These are phyloP conservation scores for Chymomyza costata DNA, from an alignment of 1,140 invertebrate species.

Conservation along the genomic window DNA sequence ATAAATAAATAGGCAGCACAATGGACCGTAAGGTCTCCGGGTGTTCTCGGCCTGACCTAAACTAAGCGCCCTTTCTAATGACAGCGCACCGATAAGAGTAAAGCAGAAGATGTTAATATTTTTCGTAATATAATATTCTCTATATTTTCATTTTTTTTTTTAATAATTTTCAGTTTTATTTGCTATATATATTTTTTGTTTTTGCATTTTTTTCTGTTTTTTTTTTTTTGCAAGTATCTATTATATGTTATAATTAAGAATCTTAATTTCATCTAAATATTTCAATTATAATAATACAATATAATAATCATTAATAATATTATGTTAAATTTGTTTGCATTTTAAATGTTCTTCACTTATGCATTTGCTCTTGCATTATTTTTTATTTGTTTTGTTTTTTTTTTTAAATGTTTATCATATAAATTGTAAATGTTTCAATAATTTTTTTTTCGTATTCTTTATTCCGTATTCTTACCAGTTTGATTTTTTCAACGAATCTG, in stretches of 20 bases:
- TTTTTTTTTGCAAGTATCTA: slow-evolving; percentile 65
- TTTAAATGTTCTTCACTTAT: slow-evolving; percentile 8
- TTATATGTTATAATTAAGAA: slow-evolving; percentile 75
- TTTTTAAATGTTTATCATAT: slow-evolving; percentile 22
- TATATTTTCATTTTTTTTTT: slow-evolving; percentile 74
- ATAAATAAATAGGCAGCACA: too few species aligned
- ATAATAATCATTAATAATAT: slow-evolving; percentile 73
- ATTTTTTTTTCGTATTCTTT: slow-evolving; percentile 9
- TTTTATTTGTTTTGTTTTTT: slow-evolving; percentile 11
- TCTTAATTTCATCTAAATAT: slow-evolving; percentile 75
- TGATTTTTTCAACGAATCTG: slow-evolving; percentile 24
- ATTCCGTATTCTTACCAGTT: slow-evolving; percentile 2
- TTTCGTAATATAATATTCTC: slow-evolving; percentile 75
- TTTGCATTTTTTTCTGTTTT: slow-evolving; percentile 52
- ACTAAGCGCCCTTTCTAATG: too few species aligned
- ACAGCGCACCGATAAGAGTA: too few species aligned
- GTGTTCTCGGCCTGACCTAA: too few species aligned
- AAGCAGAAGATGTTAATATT: slow-evolving; percentile 2
- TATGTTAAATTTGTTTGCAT: slow-evolving; percentile 44
- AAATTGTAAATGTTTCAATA: slow-evolving; percentile 19
- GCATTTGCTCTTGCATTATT: background rate
- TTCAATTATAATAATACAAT: slow-evolving; percentile 75
- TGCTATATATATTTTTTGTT: slow-evolving; percentile 28
- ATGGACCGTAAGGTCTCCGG: too few species aligned
- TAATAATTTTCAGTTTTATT: slow-evolving; percentile 48